phyloP scores from a whole-genome alignment of 2,113 vertebrate species.

The Nerophis lumbriciformis region DNA sequence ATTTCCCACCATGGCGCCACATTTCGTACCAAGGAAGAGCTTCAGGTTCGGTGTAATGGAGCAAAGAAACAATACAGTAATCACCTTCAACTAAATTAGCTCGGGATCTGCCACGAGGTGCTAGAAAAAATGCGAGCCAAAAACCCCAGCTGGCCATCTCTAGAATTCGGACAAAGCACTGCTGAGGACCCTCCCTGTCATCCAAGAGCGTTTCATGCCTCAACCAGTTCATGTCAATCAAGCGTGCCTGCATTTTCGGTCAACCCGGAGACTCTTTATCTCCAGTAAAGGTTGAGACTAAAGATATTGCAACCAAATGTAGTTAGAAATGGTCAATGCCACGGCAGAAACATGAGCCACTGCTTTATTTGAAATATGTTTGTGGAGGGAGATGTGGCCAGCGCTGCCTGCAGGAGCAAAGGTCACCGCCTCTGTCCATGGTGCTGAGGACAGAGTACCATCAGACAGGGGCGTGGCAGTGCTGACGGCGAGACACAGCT shows the following conservation, averaged over 20 bases:
- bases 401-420: too few relatives aligned
- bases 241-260: conserved; percentile 30
- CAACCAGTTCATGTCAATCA: conserved; percentile 33
- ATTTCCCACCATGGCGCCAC: background rate
- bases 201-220: conserved; percentile 31
- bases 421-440: too few relatives aligned
- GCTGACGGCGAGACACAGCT: too few relatives aligned
- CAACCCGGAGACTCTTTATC: conserved; percentile 4
- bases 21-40: conserved; percentile 7
- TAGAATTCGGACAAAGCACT: conserved; percentile 59
- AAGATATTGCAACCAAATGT: too few relatives aligned
- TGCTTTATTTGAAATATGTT: too few relatives aligned
- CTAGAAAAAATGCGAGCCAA: conserved; percentile 64
- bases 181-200: conserved; percentile 32
- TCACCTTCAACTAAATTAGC: conserved; percentile 60
- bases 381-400: too few relatives aligned
- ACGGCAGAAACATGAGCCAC: too few relatives aligned
- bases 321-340: too few relatives aligned
- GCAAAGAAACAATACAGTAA: conserved; percentile 34
- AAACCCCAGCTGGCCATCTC: conserved; percentile 56
- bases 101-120: conserved; percentile 51
- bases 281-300: background rate
- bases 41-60: conserved; percentile 1
- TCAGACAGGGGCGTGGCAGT: too few relatives aligned
- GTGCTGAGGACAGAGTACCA: too few relatives aligned